Base-by-base conservation (phyloP, 1,140 invertebrate species). In the Hyposmocoma kahamanoa region DNA sequence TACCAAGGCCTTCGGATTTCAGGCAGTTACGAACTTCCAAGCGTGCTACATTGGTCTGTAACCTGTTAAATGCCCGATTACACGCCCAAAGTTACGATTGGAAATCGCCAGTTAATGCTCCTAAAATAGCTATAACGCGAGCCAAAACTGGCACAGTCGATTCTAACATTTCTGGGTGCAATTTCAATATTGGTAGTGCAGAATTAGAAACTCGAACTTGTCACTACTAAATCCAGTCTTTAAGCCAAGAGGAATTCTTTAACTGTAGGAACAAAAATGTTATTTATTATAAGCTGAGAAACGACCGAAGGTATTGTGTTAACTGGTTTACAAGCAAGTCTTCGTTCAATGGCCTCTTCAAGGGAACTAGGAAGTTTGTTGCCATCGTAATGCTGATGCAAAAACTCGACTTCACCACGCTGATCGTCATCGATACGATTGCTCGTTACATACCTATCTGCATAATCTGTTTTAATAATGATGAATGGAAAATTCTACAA, bases 1-100 rank as follows among this genome's bases (percentile, higher is more conserved):
- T 79, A 76, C 55, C 79, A 81, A 83, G 79, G 77, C 58, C 71
- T 72, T 63, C 30, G 34, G 62, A 65, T 79, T 83, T 80, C 71
- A 78, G 70, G 57, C 70, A 59, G 46, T 66, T 57, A 59, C 43
- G 22, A 59, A 53, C 43, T 54, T 44, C 53, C 53, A 26, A 26
- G 24, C 46, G 53, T 22, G 42, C 15, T 36, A 36, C 30, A 34
- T 36, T 36, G 32, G 10, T 8, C 32, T 6, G 32, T 13, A 36
- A 15, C 11, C 56, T 60, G 46, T 62, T 56, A 53, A 62, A 47
- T 53, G 56, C 28, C 45, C 71, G 50, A 68, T 67, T 59, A 61
- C 60, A 66, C 62, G 32, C 32, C 11, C 32, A 8, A 17, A 10
- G 13, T 15, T 15, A 36, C 18, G 32, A 17, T 36, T 36, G 11